Percentiles rank a stretch among this genome's conserved stretches.
Conservation (phyloP, 2,888 invertebrate genomes). For the Parnassius glacialis region DNA sequence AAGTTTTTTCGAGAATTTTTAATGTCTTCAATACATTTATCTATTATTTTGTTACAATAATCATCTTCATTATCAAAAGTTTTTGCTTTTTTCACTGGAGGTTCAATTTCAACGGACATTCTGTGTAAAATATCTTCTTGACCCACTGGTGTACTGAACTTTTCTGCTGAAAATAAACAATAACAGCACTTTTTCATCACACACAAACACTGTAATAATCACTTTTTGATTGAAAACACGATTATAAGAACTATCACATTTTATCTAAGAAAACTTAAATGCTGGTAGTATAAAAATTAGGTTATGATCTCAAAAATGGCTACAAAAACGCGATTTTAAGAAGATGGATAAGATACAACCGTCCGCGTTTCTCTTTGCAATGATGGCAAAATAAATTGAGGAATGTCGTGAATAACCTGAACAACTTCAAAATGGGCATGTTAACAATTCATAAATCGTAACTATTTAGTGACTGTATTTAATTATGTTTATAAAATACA, state of each 20-base stretch:
- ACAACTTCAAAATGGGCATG: too few relatives aligned
- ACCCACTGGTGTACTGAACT: conserved; percentile 29
- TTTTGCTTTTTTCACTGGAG: conserved; percentile 52
- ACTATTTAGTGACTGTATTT: too few relatives aligned
- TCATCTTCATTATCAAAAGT: conserved; percentile 26
- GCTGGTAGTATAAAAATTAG: background rate
- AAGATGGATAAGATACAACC: too few relatives aligned
- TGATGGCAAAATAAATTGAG: conserved; percentile 1
- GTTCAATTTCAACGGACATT: conserved; percentile 39
- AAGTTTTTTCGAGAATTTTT: conserved; percentile 47
- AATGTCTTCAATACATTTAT: conserved; percentile 45
- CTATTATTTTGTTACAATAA: conserved; percentile 36
- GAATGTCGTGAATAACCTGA: too few relatives aligned
- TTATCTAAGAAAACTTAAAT: background rate
- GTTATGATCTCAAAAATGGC: too few relatives aligned
- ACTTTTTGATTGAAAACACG: conserved; percentile 23
- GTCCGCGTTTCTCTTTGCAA: conserved; percentile 1
- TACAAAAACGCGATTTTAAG: too few relatives aligned
- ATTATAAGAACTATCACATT: conserved; percentile 9
- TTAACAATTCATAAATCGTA: too few relatives aligned
- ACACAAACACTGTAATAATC: conserved; percentile 39
- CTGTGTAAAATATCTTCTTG: conserved; percentile 18
- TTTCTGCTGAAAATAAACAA: conserved; percentile 63
- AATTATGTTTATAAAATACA: too few relatives aligned
- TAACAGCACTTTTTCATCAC: conserved; percentile 61